Evolutionary conservation across 2,888 invertebrate genomes (phyloP).

Genomic region (Neria commutata): DNA sequence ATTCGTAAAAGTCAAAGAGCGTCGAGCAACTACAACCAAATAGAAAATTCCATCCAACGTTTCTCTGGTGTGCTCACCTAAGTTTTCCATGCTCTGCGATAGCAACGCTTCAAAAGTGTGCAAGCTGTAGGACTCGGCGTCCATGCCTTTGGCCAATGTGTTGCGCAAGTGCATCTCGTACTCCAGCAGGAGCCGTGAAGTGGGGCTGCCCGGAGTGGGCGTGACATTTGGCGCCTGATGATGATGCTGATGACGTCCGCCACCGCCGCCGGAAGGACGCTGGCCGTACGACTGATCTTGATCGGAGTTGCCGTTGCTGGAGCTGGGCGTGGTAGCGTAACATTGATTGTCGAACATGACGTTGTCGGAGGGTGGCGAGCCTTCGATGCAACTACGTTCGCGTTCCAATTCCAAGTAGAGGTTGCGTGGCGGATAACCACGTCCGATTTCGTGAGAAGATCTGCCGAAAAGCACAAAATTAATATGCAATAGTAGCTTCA

Average conservation of each 20-base stretch:
- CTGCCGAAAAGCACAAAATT: constrained; percentile 57
- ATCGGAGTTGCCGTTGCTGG: constrained; percentile 90
- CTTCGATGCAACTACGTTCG: constrained; percentile 65
- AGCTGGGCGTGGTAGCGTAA: constrained; percentile 92
- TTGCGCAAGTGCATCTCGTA: constrained; percentile 94
- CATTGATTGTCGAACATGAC: constrained; percentile 95
- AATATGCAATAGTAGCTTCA: neutral
- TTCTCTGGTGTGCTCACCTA: constrained; percentile 78
- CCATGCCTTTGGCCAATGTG: constrained; percentile 92
- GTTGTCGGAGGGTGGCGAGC: constrained; percentile 90
- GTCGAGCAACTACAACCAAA: neutral
- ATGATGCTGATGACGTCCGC: constrained; percentile 70
- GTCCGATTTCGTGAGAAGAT: constrained; percentile 75
- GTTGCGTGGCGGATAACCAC: constrained; percentile 74
- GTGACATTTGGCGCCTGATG: constrained; percentile 73
- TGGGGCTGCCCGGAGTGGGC: constrained; percentile 81
- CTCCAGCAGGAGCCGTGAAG: constrained; percentile 83
- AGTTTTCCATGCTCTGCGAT: constrained; percentile 94
- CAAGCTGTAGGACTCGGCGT: constrained; percentile 91
- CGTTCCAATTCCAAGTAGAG: constrained; percentile 82
- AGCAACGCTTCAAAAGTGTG: constrained; percentile 92
- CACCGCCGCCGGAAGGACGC: constrained; percentile 50
- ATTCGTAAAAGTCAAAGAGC: too few species aligned
- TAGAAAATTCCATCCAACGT: neutral
- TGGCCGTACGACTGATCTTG: constrained; percentile 76